Conservation (phyloP, 2,888 invertebrate species). For the Parascotia fuliginaria region DNA sequence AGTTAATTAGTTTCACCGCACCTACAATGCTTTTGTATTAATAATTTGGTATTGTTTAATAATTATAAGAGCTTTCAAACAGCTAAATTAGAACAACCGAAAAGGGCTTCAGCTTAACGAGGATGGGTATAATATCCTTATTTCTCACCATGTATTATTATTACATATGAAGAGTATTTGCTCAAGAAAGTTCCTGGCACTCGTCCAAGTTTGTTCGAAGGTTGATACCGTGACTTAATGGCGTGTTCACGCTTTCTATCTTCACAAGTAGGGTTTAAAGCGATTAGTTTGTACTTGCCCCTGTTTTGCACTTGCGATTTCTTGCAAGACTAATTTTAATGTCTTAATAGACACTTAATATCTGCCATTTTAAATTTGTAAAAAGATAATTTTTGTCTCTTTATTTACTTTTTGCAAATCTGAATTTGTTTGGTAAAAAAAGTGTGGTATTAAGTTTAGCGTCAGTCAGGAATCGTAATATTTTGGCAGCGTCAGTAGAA, state of each 20-base stretch:
- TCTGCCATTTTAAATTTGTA: background rate
- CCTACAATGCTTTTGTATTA: no score
- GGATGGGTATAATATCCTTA: background rate
- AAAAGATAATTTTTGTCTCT: no score
- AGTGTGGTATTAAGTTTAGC: no score
- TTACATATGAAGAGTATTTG: conserved; percentile 9
- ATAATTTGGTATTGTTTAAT: background rate
- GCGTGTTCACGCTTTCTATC: conserved; percentile 13
- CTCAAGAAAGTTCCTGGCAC: conserved; percentile 18
- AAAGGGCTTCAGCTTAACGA: background rate
- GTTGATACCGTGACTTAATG: conserved; percentile 5
- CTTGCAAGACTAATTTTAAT: no score
- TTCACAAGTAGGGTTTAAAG: background rate
- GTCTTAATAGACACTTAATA: no score
- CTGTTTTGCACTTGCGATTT: no score
- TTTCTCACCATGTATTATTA: conserved; percentile 9
- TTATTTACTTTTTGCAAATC: no score
- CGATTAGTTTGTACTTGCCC: background rate
- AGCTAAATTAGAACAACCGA: background rate
- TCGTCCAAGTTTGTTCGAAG: conserved; percentile 16
- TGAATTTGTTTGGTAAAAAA: no score
- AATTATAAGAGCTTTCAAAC: background rate
- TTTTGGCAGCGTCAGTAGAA: no score
- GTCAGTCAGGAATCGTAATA: no score
- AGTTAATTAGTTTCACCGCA: no score